These are phyloP conservation scores for Adineta ricciae DNA, from an alignment of 2,888 invertebrate species.

Conservation along the genomic window DNA sequence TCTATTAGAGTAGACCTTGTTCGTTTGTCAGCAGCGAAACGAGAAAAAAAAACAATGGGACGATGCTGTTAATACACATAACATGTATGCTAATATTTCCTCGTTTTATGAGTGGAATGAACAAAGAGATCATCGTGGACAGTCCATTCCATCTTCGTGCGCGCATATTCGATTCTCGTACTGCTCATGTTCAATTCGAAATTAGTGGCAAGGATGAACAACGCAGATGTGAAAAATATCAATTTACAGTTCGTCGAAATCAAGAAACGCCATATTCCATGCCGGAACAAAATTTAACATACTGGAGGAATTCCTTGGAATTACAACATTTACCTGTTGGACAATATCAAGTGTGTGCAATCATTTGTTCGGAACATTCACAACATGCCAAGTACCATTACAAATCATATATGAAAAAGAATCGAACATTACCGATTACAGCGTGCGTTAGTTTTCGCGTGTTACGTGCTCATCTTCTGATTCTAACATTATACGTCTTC, in stretches of 20 bases:
- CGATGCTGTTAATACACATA: not conserved
- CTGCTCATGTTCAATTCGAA: not conserved
- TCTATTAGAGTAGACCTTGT: not conserved
- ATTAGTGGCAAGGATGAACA: not conserved
- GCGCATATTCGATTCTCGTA: not conserved
- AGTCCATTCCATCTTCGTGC: slow-evolving; percentile 6
- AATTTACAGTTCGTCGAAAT: slow-evolving; percentile 3
- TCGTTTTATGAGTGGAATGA: too few species aligned
- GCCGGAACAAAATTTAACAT: not conserved
- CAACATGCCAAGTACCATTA: not conserved
- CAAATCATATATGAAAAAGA: not conserved
- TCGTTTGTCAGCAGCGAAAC: not conserved
- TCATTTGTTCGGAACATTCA: not conserved
- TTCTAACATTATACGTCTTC: not conserved
- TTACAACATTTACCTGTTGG: not conserved
- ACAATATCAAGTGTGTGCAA: not conserved
- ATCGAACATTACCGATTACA: not conserved
- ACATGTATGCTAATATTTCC: not conserved
- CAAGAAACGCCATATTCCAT: not conserved
- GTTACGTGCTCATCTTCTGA: not conserved
- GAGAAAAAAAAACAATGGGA: not conserved
- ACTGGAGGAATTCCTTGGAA: not conserved
- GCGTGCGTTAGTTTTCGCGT: not conserved
- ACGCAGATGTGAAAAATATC: not conserved
- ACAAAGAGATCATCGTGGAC: not conserved